Conservation (phyloP, 2,113 vertebrate species). For the Nannobrachium achirus region DNA sequence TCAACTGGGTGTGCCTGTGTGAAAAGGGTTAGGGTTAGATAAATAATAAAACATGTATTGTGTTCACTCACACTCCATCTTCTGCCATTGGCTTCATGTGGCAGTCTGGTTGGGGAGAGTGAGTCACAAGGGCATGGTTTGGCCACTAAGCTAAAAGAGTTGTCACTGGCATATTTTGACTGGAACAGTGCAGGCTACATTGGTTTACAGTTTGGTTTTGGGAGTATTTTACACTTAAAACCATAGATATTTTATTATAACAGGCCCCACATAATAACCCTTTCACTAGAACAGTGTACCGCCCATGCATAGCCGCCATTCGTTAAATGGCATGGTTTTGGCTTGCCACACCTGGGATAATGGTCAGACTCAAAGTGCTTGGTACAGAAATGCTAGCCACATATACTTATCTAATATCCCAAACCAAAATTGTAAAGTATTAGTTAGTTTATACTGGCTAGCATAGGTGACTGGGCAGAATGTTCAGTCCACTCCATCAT, state of each 20-base stretch:
- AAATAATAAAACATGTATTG: neutral
- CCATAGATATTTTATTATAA: slow-evolving; percentile 5
- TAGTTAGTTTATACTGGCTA: no score
- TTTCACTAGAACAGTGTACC: neutral
- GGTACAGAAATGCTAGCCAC: no score
- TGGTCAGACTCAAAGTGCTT: neutral
- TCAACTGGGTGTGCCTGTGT: neutral
- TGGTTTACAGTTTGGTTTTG: slow-evolving; percentile 4
- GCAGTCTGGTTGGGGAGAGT: slow-evolving; percentile 32
- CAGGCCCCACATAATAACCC: neutral
- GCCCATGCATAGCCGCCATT: neutral
- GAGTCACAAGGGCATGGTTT: slow-evolving; percentile 47
- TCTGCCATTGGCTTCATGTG: slow-evolving; percentile 17
- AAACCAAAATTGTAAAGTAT: no score
- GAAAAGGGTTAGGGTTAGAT: no score
- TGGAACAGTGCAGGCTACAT: slow-evolving; percentile 14
- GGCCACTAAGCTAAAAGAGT: slow-evolving; percentile 9
- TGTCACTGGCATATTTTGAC: slow-evolving; percentile 19
- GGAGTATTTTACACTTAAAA: slow-evolving; percentile 6
- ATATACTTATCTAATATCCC: no score
- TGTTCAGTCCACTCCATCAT: no score
- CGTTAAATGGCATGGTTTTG: neutral
- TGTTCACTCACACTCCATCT: neutral
- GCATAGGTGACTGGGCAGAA: no score
- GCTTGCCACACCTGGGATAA: neutral